Evolutionary conservation across 2,113 vertebrate species (phyloP), one percentile per base, ranked within the genome.

Genomic region (Phyllostomus hastatus): DNA sequence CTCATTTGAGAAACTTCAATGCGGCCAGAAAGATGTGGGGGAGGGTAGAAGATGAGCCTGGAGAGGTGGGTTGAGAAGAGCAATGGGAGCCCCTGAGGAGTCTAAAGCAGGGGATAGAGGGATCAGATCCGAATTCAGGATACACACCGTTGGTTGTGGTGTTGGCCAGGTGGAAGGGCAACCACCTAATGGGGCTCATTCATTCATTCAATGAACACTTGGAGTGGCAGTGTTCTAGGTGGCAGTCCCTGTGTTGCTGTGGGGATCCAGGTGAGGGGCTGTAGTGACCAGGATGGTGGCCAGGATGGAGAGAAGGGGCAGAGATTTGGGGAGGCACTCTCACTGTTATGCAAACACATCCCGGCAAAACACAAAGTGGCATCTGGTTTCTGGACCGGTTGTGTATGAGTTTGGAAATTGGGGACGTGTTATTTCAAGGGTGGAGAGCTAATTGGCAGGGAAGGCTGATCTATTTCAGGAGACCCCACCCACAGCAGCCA

Each of bases 21-120:
- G 26, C 14, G 54, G 57, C 59, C 59, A 93, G 48, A 15, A 11
- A 17, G 22, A 24, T 10, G 16, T 14, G 22, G 24, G 31, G 2
- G 17, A 3, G 2, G 38, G 3, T 0, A 10, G 17, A 28, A 16
- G 43, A 54, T 19, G 48, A 59, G 31, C 33, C 22, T 19, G 54
- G 43, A 61, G n/a, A 28, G 31, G 35, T 0, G 1, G 31, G 3
- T 8, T 3, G 8, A 22, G 35, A 72, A 73, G 33, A 59, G 59
- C 26, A 43, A 7, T 0, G 24, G 52, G n/a, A 59, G 24, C 28
- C 57, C 66, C 15, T 0, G 0, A 26, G 14, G 26, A 43, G 50
- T 50, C 80, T 38, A 31, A 43, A 69, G 41, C 50, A 59, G 72
- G 52, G 66, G 10, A 33, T 7, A 31, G n/a, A 69, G 17, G 17